Conservation (phyloP, 1,140 invertebrate genomes). For the Pentalonia nigronervosa region DNA sequence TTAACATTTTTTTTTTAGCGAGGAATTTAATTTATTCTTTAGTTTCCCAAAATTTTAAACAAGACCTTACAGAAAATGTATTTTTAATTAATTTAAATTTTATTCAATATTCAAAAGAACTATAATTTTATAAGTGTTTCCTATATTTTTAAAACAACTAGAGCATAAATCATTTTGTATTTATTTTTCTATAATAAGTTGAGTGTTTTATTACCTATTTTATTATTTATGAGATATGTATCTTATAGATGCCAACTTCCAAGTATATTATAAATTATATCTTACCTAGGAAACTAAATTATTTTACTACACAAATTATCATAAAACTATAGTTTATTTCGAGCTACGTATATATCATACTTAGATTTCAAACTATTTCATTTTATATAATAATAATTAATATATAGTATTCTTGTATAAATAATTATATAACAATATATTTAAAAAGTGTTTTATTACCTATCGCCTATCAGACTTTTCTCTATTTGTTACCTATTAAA, state of each 20-base stretch:
- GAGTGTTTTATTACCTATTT: background rate
- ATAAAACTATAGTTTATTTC: background rate
- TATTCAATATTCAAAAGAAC: background rate
- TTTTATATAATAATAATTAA: background rate
- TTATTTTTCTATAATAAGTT: background rate
- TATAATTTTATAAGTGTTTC: background rate
- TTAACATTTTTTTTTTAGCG: background rate
- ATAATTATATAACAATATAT: background rate
- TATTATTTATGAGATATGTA: background rate
- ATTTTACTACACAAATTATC: background rate
- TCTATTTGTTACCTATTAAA: background rate
- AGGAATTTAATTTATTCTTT: background rate
- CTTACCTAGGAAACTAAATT: background rate
- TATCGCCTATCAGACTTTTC: background rate
- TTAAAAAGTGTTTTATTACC: background rate
- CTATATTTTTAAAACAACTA: background rate
- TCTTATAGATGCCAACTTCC: too few relatives aligned
- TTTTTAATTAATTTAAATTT: background rate
- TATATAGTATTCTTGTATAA: background rate
- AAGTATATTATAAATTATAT: too few relatives aligned
- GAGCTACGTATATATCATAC: background rate
- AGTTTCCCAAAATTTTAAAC: background rate
- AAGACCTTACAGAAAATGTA: background rate
- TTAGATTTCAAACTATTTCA: background rate
- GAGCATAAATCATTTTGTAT: background rate